phyloP scores from a whole-genome alignment of 2,797 vertebrate genomes.

The Sus cebifrons region DNA sequence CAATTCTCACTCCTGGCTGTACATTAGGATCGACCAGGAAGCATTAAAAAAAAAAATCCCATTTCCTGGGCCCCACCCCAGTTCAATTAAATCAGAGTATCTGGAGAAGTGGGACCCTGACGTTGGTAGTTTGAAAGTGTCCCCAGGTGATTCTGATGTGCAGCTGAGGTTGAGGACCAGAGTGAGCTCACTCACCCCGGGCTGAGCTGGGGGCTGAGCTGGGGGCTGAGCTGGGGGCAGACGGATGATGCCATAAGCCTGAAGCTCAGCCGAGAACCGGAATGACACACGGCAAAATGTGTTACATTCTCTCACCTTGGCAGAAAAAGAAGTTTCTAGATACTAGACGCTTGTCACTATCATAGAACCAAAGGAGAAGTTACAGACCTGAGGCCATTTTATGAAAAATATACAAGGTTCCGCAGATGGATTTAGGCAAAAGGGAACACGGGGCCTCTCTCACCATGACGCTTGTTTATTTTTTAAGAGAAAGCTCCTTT shows the following conservation, averaged over 20 bases:
- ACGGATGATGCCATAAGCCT: not conserved
- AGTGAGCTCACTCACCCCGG: not conserved
- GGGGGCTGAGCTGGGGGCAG: not conserved
- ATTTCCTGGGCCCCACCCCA: constrained; percentile 18
- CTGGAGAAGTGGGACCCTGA: not conserved
- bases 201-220: not conserved
- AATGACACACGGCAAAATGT: not conserved
- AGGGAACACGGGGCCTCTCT: not conserved
- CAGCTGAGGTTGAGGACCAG: not conserved
- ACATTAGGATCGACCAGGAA: not conserved
- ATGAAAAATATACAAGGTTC: not conserved
- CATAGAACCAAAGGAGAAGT: constrained; percentile 30
- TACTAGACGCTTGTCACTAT: not conserved
- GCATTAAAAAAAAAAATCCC: not conserved
- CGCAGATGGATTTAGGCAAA: not conserved
- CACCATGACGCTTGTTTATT: not conserved
- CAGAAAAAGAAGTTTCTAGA: constrained; percentile 46
- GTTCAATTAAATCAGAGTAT: constrained; percentile 14
- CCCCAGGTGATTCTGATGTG: not conserved
- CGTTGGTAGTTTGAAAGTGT: not conserved
- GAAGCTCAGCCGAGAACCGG: not conserved
- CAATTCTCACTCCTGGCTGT: not conserved
- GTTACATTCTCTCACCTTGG: not conserved
- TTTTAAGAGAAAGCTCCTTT: not conserved
- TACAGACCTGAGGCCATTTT: not conserved